Evolutionary conservation across 2,797 vertebrate genomes (phyloP).

Genomic region (Phalanger gymnotis): DNA sequence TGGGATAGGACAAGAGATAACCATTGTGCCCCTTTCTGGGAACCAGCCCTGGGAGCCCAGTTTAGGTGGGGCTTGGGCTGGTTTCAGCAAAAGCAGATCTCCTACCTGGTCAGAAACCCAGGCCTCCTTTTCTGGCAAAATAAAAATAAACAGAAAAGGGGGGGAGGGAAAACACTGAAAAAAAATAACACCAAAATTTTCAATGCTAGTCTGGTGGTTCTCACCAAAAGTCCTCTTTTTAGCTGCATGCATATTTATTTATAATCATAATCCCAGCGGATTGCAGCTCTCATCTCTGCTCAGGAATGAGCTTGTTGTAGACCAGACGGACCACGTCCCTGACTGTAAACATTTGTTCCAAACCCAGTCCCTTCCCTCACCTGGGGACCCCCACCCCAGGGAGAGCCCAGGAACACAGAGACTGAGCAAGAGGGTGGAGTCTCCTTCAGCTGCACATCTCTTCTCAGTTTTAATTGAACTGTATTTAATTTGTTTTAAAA

Average conservation of each 20-base stretch:
- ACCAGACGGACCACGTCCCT: constrained; percentile 50
- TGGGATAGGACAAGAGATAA: background rate
- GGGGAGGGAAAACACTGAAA: constrained; percentile 56
- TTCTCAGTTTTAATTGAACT: constrained; percentile 84
- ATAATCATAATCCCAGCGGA: constrained; percentile 67
- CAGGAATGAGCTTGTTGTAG: constrained; percentile 60
- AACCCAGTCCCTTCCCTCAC: constrained; percentile 16
- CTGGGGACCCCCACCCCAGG: background rate
- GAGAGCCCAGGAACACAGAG: constrained; percentile 14
- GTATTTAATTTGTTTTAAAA: constrained; percentile 85
- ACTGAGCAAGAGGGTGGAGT: constrained; percentile 18
- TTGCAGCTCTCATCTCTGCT: constrained; percentile 66
- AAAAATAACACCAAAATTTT: constrained; percentile 25
- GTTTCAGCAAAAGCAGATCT: background rate
- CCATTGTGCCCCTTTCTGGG: background rate
- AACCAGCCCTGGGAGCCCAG: constrained; percentile 1
- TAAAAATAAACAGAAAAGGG: constrained; percentile 57
- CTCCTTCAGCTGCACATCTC: constrained; percentile 72
- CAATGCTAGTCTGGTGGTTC: constrained; percentile 57
- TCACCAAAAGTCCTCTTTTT: constrained; percentile 62
- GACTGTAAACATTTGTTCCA: constrained; percentile 8
- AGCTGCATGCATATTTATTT: constrained; percentile 83
- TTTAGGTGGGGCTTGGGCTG: background rate
- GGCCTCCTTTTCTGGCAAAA: constrained; percentile 68
- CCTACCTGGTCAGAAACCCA: constrained; percentile 53